Evolutionary conservation across 2,797 vertebrate species (phyloP), one percentile per base, ranked within the genome.

Genomic region (Peromyscus nudipes): DNA sequence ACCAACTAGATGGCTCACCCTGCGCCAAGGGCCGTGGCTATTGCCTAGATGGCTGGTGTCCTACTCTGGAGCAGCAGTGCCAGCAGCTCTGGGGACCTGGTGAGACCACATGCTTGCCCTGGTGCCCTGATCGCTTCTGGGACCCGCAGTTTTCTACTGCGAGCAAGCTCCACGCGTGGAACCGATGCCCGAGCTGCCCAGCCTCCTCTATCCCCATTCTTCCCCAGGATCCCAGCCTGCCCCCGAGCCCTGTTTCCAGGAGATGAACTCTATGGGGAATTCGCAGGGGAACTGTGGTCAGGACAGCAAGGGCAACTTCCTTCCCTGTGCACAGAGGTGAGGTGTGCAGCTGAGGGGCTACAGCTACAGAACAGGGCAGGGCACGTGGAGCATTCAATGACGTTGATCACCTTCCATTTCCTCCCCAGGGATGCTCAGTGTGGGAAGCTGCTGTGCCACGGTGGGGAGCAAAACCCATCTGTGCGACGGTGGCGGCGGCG

Each of bases 391-490:
- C 49, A 1, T 69, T 25, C 1, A 46, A 0, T 0, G 0, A 23
- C 13, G 40, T 57, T 62, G 69, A 90, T 52, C 11, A 16, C 31
- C 2, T 31, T 79, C 65, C 31, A 1, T 46, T 23, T 49, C 4
- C 1, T 62, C 84, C 57, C 17, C 98, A 99, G 99, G 81, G 99
- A 99, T 37, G 99, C 99, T 21, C 99, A 99, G 97, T 99, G 99
- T 62, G 99, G 99, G 5, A 99, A 99, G 98, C 99, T 99, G 97
- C 99, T 99, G 98, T 99, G 99, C 97, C 99, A 99, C 98, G 99
- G 99, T 7, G 99, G 99, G 0, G 99, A 99, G 82, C 99, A 99
- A 92, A 99, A 99, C 91, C 99, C 99, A 0, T 99, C 99, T 96
- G 98, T 99, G 11, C n/a, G n/a, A n/a, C 99, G 99, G 90, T 99